A percentile compares a stretch with the other conserved stretches of the same genome.
phyloP scores from a whole-genome alignment of 2,888 invertebrate genomes.

The Drosophila robusta region DNA sequence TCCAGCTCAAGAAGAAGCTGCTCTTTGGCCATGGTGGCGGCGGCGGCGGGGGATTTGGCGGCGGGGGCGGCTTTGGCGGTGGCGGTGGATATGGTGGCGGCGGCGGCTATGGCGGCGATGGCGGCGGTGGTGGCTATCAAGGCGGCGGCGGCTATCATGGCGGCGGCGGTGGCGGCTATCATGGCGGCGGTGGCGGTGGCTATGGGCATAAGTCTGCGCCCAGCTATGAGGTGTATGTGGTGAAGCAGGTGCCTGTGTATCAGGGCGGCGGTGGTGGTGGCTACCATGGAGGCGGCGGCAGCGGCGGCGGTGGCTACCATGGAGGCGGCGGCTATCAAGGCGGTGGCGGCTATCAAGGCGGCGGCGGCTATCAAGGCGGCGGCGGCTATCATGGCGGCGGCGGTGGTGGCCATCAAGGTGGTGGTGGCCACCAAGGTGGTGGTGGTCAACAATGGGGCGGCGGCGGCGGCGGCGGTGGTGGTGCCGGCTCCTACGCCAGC shows the following conservation, averaged over 20 bases:
- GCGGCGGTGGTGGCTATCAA: constrained; percentile 31
- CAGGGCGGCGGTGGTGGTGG: constrained; percentile 32
- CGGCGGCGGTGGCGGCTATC: constrained; percentile 39
- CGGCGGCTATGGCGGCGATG: constrained; percentile 43
- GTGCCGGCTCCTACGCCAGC: too few species aligned
- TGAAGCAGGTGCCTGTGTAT: constrained; percentile 27
- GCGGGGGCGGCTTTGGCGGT: constrained; percentile 19
- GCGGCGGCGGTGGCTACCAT: constrained; percentile 23
- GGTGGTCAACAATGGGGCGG: too few species aligned
- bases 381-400: constrained; percentile 33
- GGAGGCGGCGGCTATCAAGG: constrained; percentile 42
- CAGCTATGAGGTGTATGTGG: constrained; percentile 37
- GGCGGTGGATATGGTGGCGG: constrained; percentile 30
- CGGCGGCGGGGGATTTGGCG: constrained; percentile 25
- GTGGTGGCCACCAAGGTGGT: too few species aligned
- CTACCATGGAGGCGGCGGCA: constrained; percentile 42
- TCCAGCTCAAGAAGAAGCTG: constrained; percentile 61
- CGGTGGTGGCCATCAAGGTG: not conserved
- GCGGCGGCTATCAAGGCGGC: constrained; percentile 27
- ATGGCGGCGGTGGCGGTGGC: constrained; percentile 37
- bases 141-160: constrained; percentile 33
- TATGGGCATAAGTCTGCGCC: constrained; percentile 27
- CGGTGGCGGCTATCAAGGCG: constrained; percentile 30
- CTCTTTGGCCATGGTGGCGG: constrained; percentile 53
- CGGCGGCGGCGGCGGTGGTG: too few species aligned